phyloP scores from a whole-genome alignment of 2,888 invertebrate species.

The Sphaeridia pumilis region DNA sequence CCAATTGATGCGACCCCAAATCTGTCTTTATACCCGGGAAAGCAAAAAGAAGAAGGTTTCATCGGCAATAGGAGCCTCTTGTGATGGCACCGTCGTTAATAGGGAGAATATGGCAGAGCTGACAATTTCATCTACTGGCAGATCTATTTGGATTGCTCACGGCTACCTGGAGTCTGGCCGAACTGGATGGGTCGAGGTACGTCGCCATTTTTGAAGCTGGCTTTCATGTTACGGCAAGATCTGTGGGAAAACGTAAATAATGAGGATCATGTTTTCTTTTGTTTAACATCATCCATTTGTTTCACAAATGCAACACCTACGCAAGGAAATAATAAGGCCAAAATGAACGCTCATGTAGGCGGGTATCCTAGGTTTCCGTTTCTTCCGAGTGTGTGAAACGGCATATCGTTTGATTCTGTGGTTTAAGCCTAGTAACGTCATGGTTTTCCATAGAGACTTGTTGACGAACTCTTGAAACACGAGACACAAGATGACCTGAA shows the following conservation, averaged over 20 bases:
- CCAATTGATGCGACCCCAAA: slow-evolving; percentile 54
- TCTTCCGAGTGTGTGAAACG: too few relatives aligned
- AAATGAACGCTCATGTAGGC: too few relatives aligned
- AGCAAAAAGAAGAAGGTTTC: not conserved
- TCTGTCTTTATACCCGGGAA: slow-evolving; percentile 38
- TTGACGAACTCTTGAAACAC: slow-evolving; percentile 56
- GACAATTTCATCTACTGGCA: too few relatives aligned
- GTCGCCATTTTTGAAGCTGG: not conserved
- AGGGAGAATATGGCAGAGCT: slow-evolving; percentile 11
- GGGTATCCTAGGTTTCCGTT: too few relatives aligned
- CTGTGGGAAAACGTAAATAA: too few relatives aligned
- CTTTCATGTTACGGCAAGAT: too few relatives aligned
- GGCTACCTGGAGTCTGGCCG: slow-evolving; percentile 77
- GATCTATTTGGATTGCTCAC: slow-evolving; percentile 52
- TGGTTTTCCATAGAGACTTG: slow-evolving; percentile 49
- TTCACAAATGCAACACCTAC: too few relatives aligned
- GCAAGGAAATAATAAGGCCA: too few relatives aligned
- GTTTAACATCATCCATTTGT: too few relatives aligned
- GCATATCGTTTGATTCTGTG: too few relatives aligned
- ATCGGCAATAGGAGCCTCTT: not conserved
- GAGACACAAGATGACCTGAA: slow-evolving; percentile 53
- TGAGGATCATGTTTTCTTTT: too few relatives aligned
- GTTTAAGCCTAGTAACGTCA: too few relatives aligned
- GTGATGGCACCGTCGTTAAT: slow-evolving; percentile 17
- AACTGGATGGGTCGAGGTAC: not conserved